These are phyloP conservation scores for Temnopleurus reevesii DNA, from an alignment of 53 echinoderm and acorn worm genomes.

Conservation along the genomic window DNA sequence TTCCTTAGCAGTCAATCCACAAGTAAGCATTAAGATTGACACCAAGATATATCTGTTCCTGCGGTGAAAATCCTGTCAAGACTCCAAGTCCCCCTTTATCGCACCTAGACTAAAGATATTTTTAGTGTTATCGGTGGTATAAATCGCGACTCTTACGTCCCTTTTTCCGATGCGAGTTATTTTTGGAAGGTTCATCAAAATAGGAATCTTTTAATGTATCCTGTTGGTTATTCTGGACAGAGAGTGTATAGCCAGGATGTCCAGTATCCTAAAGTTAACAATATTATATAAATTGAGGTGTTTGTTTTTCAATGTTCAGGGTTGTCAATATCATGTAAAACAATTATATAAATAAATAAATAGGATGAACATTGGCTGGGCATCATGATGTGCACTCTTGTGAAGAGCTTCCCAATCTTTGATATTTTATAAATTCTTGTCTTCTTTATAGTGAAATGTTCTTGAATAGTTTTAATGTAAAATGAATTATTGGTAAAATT, in stretches of 20 bases:
- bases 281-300: too few relatives aligned
- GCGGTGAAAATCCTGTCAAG: not conserved
- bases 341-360: too few relatives aligned
- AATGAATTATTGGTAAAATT: too few relatives aligned
- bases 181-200: not conserved
- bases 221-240: not conserved
- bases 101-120: not conserved
- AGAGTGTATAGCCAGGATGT: not conserved
- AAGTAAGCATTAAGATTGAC: not conserved
- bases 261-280: too few relatives aligned
- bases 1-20: slow-evolving; percentile 25
- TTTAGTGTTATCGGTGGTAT: not conserved
- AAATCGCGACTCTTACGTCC: not conserved
- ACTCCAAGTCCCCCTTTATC: not conserved
- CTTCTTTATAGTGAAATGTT: too few relatives aligned
- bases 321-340: too few relatives aligned
- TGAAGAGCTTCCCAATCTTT: too few relatives aligned
- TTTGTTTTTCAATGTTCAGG: too few relatives aligned
- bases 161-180: not conserved
- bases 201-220: not conserved
- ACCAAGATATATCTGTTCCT: slow-evolving; percentile 1
- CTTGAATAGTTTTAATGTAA: too few relatives aligned
- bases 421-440: too few relatives aligned
- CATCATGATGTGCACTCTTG: too few relatives aligned
- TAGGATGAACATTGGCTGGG: too few relatives aligned